These are phyloP conservation scores for Phortica magna DNA, from an alignment of 2,888 invertebrate genomes.

Conservation along the genomic window DNA sequence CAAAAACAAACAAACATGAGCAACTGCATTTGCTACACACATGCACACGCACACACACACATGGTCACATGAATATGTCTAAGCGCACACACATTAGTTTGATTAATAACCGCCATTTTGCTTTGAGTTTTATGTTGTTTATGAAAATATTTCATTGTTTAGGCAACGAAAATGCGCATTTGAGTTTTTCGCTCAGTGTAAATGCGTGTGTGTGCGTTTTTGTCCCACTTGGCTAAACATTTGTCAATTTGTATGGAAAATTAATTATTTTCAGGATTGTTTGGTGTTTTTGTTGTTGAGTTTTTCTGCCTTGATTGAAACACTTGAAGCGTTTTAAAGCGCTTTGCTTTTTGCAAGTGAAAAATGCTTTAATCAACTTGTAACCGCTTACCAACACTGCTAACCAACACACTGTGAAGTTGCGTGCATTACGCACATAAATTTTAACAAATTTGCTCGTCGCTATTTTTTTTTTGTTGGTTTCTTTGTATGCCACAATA, in stretches of 20 bases:
- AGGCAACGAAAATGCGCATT: background rate
- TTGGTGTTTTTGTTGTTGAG: too few species aligned
- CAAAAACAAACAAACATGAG: slow-evolving; percentile 40
- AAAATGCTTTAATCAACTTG: too few species aligned
- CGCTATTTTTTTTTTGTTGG: background rate
- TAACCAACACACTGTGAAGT: background rate
- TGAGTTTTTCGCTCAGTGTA: too few species aligned
- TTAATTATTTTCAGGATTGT: too few species aligned
- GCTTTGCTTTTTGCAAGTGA: too few species aligned
- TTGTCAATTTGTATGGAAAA: too few species aligned
- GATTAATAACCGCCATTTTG: slow-evolving; percentile 70
- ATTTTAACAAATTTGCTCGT: slow-evolving; percentile 53
- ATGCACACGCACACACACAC: slow-evolving; percentile 7
- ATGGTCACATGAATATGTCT: slow-evolving; percentile 39
- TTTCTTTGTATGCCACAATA: slow-evolving; percentile 11
- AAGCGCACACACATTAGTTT: slow-evolving; percentile 64
- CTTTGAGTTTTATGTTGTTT: slow-evolving; percentile 70
- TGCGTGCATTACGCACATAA: slow-evolving; percentile 58
- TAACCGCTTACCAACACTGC: background rate
- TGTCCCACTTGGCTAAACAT: too few species aligned
- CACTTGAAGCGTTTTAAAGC: too few species aligned
- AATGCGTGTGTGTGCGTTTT: too few species aligned
- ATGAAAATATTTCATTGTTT: slow-evolving; percentile 67
- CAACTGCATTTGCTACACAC: slow-evolving; percentile 55
- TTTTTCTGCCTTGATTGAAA: too few species aligned